Base-by-base conservation (phyloP, 2,888 invertebrate species). In the Dendrolimus houi region DNA sequence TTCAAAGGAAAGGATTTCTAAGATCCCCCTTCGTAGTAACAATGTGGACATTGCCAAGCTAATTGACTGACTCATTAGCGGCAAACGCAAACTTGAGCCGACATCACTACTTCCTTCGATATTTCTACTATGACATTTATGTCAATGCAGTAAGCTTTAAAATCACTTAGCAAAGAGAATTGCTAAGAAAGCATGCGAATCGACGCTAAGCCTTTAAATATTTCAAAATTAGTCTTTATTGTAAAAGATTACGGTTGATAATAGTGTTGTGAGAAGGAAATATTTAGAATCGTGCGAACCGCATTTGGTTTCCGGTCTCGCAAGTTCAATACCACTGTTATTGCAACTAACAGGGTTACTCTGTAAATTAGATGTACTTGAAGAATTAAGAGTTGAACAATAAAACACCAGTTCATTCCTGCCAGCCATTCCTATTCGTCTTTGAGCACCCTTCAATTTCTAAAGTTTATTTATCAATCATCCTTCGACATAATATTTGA, bases 41-140 rank as follows among this genome's bases (percentile, higher is more conserved):
- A 47, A 47, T 47, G 47, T 47, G 47, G 47, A 47, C 10, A 47
- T 47, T 47, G 2, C 47, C 10, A 47, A 64, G 77, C 79, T 83
- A 85, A 85, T 84, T 83, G 78, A 74, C 73, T 73, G 67, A 73
- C 80, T 85, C 83, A 84, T 85, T 85, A 85, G 81, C 68, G 67
- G 70, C 64, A 70, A 69, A 73, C 69, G 60, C 63, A 52, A 59
- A 54, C 29, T n/a, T 29, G 17, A 29, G 17, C 17, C 17, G 17
- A 2, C 9, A 47, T 10, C 47, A 47, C 10, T 47, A 47, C 47
- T 7, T 10, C 9, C 47, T 10, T 47, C 1, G 9, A 47, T 47
- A 47, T 47, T 47, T 6, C 47, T 47, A 2, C 17, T 17, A 6
- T 9, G 10, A 47, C 7, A 9, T 47, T 10, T 10, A 47, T 47